A percentile compares a stretch with the other conserved stretches of the same genome.
phyloP scores from a whole-genome alignment of 2,888 invertebrate genomes.

The Volucella zonaria region DNA sequence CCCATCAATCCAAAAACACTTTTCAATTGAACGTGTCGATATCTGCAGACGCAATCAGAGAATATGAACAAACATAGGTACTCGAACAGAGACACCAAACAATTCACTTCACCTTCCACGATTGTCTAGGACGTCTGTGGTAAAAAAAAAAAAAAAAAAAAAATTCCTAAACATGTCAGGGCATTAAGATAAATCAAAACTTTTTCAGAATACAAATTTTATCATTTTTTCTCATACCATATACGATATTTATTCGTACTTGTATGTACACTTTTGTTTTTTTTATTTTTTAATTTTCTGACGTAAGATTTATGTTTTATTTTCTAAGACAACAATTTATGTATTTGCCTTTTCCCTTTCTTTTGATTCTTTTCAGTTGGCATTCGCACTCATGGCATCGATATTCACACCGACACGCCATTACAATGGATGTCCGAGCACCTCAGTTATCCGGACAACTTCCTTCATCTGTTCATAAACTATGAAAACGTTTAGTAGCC shows the following conservation, averaged over 20 bases:
- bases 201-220: constrained; percentile 69
- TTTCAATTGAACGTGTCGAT: not conserved
- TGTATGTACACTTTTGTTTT: not conserved
- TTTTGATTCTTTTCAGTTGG: constrained; percentile 85
- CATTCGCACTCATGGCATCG: constrained; percentile 94
- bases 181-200: constrained; percentile 66
- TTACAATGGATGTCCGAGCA: constrained; percentile 99
- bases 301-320: constrained; percentile 60
- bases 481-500: constrained; percentile 77
- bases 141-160: not conserved
- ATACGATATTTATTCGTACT: too few species aligned
- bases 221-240: not conserved
- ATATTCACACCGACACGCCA: constrained; percentile 93
- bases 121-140: constrained; percentile 3
- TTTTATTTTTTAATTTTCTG: not conserved
- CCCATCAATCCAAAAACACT: constrained; percentile 45
- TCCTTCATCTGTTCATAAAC: constrained; percentile 91
- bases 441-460: constrained; percentile 99
- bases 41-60: too few species aligned
- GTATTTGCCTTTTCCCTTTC: constrained; percentile 42
- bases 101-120: constrained; percentile 29
- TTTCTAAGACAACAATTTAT: constrained; percentile 20
- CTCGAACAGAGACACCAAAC: constrained; percentile 11
- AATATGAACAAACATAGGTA: constrained; percentile 10
- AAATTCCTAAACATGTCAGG: constrained; percentile 64